These are phyloP conservation scores for Heliconius nattereri DNA, from an alignment of 1,140 invertebrate genomes.

Conservation along the genomic window DNA sequence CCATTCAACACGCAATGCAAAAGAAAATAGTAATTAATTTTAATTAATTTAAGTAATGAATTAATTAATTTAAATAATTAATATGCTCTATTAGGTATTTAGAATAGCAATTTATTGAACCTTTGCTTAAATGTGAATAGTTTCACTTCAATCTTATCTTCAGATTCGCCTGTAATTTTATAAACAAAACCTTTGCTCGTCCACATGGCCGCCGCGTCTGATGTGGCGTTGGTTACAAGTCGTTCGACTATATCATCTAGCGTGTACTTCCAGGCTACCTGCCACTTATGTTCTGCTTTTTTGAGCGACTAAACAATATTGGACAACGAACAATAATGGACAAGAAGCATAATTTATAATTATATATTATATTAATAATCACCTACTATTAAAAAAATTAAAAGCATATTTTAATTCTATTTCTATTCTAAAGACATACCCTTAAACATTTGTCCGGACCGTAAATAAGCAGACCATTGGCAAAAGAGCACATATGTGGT, in stretches of 20 bases:
- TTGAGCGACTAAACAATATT: constrained; percentile 22
- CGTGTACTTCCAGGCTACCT: constrained; percentile 53
- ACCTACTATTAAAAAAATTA: too few species aligned
- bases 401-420: neutral
- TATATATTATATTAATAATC: neutral
- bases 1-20: too few species aligned
- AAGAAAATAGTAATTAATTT: too few species aligned
- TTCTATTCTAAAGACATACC: constrained; percentile 48
- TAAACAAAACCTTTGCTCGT: constrained; percentile 62
- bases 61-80: too few species aligned
- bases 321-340: neutral
- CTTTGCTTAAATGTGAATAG: constrained; percentile 64
- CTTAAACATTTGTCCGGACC: constrained; percentile 67
- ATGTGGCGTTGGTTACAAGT: constrained; percentile 57
- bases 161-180: constrained; percentile 54
- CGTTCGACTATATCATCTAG: constrained; percentile 53
- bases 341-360: neutral
- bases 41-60: too few species aligned
- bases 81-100: too few species aligned
- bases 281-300: constrained; percentile 65
- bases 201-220: constrained; percentile 62
- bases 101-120: constrained; percentile 34
- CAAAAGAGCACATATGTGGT: constrained; percentile 65
- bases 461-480: constrained; percentile 69
- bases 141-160: constrained; percentile 59